A percentile compares a stretch with the other conserved stretches of the same genome.
These are phyloP conservation scores for Trematocara unimaculatum DNA, from an alignment of 2,113 vertebrate genomes.

Conservation along the genomic window DNA sequence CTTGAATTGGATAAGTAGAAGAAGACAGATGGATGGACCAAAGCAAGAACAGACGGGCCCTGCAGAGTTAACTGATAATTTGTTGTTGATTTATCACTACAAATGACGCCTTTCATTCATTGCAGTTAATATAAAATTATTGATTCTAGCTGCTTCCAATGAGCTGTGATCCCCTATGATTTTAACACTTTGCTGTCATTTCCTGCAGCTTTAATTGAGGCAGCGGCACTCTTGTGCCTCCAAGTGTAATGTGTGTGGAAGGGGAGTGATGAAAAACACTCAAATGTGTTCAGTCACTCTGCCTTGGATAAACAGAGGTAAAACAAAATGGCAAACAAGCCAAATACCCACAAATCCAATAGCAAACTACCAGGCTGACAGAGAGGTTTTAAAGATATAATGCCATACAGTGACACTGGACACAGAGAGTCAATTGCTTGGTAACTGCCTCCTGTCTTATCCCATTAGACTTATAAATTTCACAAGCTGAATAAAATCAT, in stretches of 20 bases:
- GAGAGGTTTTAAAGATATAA: background rate
- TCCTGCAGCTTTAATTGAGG: background rate
- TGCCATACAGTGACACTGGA: background rate
- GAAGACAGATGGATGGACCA: background rate
- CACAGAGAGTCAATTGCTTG: background rate
- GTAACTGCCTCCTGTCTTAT: background rate
- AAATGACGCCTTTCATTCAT: background rate
- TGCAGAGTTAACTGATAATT: background rate
- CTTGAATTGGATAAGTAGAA: background rate
- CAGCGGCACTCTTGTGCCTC: background rate
- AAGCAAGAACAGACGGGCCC: background rate
- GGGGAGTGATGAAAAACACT: background rate
- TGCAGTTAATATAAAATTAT: background rate
- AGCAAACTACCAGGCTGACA: slow-evolving; percentile 12
- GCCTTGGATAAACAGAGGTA: background rate
- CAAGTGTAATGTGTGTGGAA: background rate
- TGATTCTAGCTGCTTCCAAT: background rate
- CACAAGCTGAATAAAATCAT: background rate
- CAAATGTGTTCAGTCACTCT: background rate
- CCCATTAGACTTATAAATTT: background rate
- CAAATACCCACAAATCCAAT: slow-evolving; percentile 17
- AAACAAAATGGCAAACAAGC: slow-evolving; percentile 13
- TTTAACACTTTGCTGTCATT: background rate
- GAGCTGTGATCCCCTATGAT: background rate
- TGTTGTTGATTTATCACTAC: background rate